Conservation (phyloP, 92 coral and sea anemone species). For the Desmophyllum pertusum region DNA sequence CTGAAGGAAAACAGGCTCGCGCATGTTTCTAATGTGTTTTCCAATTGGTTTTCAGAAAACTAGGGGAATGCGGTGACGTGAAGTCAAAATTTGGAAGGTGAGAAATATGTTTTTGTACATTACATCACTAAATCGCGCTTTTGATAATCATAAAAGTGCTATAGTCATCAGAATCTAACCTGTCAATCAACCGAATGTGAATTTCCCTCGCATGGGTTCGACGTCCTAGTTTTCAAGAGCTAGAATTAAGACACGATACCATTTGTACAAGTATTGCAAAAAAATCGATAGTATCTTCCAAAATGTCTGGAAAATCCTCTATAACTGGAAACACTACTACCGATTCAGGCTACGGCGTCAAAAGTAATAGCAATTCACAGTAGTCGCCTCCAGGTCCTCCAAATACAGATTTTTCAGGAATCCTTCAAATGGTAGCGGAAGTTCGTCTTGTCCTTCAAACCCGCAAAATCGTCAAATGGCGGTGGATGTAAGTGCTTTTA, state of each 20-base stretch:
- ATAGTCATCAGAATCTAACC: neutral
- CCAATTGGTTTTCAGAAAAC: neutral
- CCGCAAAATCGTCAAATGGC: neutral
- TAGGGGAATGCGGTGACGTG: neutral
- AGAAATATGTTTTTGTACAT: neutral
- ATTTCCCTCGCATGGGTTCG: neutral
- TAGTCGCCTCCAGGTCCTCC: too few relatives aligned
- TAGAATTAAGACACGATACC: neutral
- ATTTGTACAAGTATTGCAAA: too few relatives aligned
- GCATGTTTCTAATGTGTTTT: neutral
- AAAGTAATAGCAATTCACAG: neutral
- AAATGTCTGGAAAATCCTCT: neutral
- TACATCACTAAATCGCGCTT: too few relatives aligned
- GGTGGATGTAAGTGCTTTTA: conserved; percentile 1
- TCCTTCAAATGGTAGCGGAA: too few relatives aligned
- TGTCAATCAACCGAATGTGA: neutral
- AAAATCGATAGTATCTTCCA: too few relatives aligned
- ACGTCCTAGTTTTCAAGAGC: neutral
- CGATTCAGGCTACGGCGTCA: neutral
- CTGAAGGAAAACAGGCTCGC: neutral
- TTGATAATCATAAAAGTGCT: neutral
- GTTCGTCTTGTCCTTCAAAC: too few relatives aligned
- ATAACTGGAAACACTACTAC: neutral
- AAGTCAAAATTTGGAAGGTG: neutral
- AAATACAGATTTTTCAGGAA: too few relatives aligned